Conservation (phyloP, 2,113 vertebrate genomes). For the Piaya cayana region DNA sequence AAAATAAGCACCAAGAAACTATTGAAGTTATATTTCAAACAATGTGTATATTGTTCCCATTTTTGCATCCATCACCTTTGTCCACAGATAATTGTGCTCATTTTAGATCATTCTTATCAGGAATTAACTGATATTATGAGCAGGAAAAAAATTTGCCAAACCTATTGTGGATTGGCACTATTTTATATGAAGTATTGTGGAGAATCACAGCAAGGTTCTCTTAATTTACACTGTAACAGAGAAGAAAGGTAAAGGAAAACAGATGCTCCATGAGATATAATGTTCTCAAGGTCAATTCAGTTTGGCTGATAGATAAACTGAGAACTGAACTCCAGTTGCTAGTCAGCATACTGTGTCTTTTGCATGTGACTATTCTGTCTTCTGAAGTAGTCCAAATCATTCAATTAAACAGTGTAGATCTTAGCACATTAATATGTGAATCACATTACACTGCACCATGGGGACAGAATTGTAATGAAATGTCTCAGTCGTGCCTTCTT, state of each 20-base stretch:
- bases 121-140: neutral
- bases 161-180: neutral
- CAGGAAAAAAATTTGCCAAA: neutral
- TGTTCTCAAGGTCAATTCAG: neutral
- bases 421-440: neutral
- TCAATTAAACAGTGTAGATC: neutral
- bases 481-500: neutral
- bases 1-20: neutral
- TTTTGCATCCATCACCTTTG: neutral
- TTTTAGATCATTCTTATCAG: neutral
- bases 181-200: neutral
- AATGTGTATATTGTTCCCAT: accelerated
- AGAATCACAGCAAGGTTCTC: neutral
- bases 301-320: neutral
- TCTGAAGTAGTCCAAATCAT: neutral
- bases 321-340: neutral
- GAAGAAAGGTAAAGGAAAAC: neutral
- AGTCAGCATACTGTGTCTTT: neutral
- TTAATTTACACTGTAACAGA: neutral
- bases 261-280: neutral
- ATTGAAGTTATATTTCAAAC: neutral
- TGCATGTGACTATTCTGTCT: neutral
- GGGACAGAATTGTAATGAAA: neutral
- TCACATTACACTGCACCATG: neutral
- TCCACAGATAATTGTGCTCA: neutral